phyloP scores from a whole-genome alignment of 2,888 invertebrate species.

The Drosophila imparisetae region DNA sequence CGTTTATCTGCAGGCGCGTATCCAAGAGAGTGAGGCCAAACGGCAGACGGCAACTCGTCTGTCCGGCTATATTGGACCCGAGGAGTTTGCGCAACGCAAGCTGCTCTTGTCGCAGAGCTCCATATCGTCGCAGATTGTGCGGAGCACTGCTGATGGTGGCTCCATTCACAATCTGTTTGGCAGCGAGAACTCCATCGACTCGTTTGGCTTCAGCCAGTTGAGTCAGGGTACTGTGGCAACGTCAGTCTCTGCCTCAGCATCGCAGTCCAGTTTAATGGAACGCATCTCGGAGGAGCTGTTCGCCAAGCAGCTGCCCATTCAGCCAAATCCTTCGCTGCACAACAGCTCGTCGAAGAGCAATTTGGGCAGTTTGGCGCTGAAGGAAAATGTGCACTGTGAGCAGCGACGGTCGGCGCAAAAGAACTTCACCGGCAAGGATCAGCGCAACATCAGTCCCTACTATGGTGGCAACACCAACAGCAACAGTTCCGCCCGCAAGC shows the following conservation, averaged over 20 bases:
- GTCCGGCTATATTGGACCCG: slow-evolving; percentile 82
- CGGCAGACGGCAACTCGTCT: slow-evolving; percentile 70
- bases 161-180: slow-evolving; percentile 72
- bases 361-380: slow-evolving; percentile 77
- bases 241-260: slow-evolving; percentile 36
- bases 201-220: slow-evolving; percentile 69
- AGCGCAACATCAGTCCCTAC: slow-evolving; percentile 83
- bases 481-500: slow-evolving; percentile 63
- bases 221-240: slow-evolving; percentile 64
- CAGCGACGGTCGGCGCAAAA: slow-evolving; percentile 82
- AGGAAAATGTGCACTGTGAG: slow-evolving; percentile 83
- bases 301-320: slow-evolving; percentile 56
- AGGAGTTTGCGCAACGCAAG: slow-evolving; percentile 82
- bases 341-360: slow-evolving; percentile 84
- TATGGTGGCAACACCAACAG: slow-evolving; percentile 46
- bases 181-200: slow-evolving; percentile 80
- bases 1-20: slow-evolving; percentile 84
- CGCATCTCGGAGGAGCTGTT: slow-evolving; percentile 70
- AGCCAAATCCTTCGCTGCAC: slow-evolving; percentile 72
- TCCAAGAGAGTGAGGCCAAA: slow-evolving; percentile 75
- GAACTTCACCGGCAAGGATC: slow-evolving; percentile 83
- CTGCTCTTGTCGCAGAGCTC: slow-evolving; percentile 55
- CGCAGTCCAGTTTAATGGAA: slow-evolving; percentile 69
- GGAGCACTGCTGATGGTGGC: slow-evolving; percentile 27
- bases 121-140: slow-evolving; percentile 30